Conservation (phyloP, 2,113 vertebrate genomes). For the Catharus bicknelli region DNA sequence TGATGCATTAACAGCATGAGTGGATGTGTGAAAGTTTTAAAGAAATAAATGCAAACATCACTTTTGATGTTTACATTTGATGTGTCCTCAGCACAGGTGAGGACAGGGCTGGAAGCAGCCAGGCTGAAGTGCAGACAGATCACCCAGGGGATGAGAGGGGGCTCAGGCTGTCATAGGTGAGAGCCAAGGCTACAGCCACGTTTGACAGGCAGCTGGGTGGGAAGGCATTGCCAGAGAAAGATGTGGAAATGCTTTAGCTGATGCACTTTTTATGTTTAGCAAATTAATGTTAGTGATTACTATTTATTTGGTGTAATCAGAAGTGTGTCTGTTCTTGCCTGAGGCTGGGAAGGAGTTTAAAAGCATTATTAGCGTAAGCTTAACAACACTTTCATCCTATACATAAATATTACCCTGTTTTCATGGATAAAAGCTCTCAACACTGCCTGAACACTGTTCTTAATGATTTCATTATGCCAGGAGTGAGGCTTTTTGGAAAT, state of each 20-base stretch:
- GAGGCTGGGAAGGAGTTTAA: conserved; percentile 25
- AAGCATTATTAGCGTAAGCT: conserved; percentile 16
- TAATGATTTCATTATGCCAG: background rate
- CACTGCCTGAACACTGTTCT: background rate
- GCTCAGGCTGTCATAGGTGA: background rate
- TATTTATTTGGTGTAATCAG: conserved; percentile 56
- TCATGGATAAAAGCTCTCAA: conserved; percentile 8
- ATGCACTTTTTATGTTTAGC: background rate
- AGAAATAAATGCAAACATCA: background rate
- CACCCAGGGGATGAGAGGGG: background rate
- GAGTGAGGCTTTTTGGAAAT: background rate
- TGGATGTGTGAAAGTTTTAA: background rate
- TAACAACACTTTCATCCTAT: conserved; percentile 2
- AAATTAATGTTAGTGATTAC: conserved; percentile 57
- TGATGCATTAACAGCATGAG: background rate
- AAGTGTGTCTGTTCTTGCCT: conserved; percentile 14
- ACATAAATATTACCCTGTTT: conserved; percentile 47
- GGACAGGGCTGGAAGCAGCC: background rate
- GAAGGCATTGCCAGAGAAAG: background rate
- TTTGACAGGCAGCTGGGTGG: background rate
- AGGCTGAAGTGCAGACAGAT: background rate
- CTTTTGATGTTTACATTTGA: background rate
- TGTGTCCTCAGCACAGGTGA: background rate
- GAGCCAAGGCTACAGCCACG: background rate
- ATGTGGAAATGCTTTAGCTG: background rate